Evolutionary conservation across 2,113 vertebrate genomes (phyloP).

Genomic region (Butorides virescens): DNA sequence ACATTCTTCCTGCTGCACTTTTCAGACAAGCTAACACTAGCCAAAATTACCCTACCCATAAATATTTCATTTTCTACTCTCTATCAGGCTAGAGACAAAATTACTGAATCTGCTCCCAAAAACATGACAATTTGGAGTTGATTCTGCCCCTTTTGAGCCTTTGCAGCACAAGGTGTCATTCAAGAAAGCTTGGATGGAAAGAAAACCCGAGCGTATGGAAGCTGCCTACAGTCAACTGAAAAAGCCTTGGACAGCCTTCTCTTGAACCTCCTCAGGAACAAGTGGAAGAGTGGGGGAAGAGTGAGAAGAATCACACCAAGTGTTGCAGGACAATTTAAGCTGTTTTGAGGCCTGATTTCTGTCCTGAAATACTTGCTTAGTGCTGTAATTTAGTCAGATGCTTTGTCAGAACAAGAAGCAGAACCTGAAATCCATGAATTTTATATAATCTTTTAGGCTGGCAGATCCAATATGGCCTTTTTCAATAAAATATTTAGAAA

Average conservation of each 20-base stretch:
- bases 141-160: neutral
- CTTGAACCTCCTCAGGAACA: neutral
- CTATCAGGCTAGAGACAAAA: neutral
- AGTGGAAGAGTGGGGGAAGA: neutral
- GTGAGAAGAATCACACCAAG: slow-evolving; percentile 27
- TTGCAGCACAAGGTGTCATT: neutral
- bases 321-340: neutral
- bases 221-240: neutral
- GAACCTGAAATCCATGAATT: neutral
- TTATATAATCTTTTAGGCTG: neutral
- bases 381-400: neutral
- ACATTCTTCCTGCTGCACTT: neutral
- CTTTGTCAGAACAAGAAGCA: neutral
- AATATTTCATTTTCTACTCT: neutral
- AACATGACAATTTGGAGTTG: neutral
- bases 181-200: neutral
- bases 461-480: neutral
- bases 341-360: neutral
- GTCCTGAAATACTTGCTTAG: neutral
- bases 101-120: neutral
- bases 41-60: neutral
- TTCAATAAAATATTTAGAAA: neutral
- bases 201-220: neutral
- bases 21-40: neutral
- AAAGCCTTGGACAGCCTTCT: neutral